phyloP scores from a whole-genome alignment of 2,113 vertebrate species.

The Martes martes region DNA sequence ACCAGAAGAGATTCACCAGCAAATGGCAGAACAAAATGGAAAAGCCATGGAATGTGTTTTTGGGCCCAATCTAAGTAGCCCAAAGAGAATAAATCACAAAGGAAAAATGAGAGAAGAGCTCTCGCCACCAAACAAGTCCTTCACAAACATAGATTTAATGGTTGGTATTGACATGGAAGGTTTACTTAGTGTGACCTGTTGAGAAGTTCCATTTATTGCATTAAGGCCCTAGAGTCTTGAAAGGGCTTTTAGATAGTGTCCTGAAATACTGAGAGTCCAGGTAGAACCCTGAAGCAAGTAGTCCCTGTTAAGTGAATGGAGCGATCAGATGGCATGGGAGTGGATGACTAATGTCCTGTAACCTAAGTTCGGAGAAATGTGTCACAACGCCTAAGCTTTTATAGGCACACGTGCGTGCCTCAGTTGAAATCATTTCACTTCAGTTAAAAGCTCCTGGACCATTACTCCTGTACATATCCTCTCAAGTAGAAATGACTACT shows the following conservation, averaged over 20 bases:
- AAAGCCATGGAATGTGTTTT: neutral
- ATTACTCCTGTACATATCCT: neutral
- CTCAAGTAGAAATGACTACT: neutral
- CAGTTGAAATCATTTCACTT: conserved; percentile 15
- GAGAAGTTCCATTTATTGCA: conserved; percentile 9
- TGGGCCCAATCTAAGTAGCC: neutral
- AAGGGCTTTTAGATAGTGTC: neutral
- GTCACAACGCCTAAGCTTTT: neutral
- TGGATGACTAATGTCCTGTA: neutral
- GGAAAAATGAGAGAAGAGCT: neutral
- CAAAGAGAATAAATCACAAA: neutral
- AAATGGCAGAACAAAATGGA: conserved; percentile 28
- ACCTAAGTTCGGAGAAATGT: neutral
- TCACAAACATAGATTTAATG: neutral
- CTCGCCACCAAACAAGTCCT: neutral
- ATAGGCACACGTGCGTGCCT: neutral
- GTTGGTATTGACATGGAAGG: neutral
- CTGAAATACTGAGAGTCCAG: conserved; percentile 14
- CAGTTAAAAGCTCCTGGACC: neutral
- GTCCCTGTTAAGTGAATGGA: neutral
- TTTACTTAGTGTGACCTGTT: conserved; percentile 1
- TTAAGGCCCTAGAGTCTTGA: conserved; percentile 11
- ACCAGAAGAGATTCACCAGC: neutral
- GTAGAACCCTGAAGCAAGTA: neutral
- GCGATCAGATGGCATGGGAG: neutral